A percentile compares a stretch with the other conserved stretches of the same genome.
Conservation (phyloP, 2,113 vertebrate genomes). For the Mastomys natalensis region DNA sequence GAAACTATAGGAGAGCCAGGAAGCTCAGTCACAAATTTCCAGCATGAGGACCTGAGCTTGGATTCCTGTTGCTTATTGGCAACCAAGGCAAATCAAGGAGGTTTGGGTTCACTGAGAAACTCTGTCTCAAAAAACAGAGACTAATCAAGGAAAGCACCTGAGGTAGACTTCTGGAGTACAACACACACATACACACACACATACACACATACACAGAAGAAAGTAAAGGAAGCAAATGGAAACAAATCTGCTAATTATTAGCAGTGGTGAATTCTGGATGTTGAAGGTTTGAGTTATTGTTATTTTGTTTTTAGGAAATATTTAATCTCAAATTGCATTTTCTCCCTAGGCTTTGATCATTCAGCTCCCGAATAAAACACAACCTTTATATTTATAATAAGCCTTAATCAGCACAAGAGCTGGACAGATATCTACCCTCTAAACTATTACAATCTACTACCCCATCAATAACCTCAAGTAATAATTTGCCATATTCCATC, state of each 20-base stretch:
- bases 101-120: not conserved
- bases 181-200: not conserved
- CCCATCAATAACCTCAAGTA: no score
- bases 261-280: not conserved
- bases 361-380: no score
- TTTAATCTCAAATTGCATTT: no score
- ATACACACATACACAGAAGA: not conserved
- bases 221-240: not conserved
- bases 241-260: not conserved
- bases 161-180: not conserved
- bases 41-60: not conserved
- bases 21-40: not conserved
- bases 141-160: not conserved
- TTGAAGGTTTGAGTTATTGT: not conserved
- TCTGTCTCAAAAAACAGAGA: not conserved
- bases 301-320: not conserved
- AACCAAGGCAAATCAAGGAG: not conserved
- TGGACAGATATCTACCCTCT: no score
- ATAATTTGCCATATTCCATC: no score
- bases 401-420: no score
- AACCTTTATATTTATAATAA: no score
- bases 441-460: no score
- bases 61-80: not conserved
- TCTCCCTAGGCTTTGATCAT: no score
- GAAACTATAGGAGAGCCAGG: not conserved